Evolutionary conservation across 2,888 invertebrate species (phyloP), one percentile per base, ranked within the genome.

Genomic region (Odiellus spinosus): DNA sequence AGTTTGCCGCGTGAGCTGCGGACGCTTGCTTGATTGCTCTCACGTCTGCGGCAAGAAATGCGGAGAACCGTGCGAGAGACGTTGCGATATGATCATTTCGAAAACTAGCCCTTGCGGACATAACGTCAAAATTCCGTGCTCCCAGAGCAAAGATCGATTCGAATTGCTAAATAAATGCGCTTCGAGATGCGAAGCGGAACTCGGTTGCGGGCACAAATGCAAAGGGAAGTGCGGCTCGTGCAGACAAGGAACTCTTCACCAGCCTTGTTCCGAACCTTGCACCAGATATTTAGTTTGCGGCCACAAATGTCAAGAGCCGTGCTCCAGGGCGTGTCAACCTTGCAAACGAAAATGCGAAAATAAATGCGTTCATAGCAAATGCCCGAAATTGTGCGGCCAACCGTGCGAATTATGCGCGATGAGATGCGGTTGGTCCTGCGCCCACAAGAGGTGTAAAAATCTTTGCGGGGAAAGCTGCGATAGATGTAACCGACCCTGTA

Each of bases 181-280:
- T 3, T 39, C 39, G 19, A 35, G 42, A 17, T 51, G 51, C 42
- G 48, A 26, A 17, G 39, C 18, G 15, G 42, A 52, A 3, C 48
- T 63, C 15, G 52, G 53, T 6, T 64, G 64, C 52, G 59, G 52
- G 0, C 64, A 64, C 49, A 6, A 18, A 3, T 64, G 64, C 47
- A 36, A 19, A 4, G 64, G 65, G 11, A 57, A 55, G 2, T 70
- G 69, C 52, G 59, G 60, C 1, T 20, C 44, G 3, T 69, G 67
- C 47, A 50, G 53, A 4, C 54, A 59, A 26, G 63, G 64, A 17
- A 58, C 62, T 3, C 51, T 68, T 10, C 68, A 68, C 52, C 47
- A 52, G 4, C 49, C 54, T 3, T 68, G 67, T 51, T 47, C 26
- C 3, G 47, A 57, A n/a, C 46, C 45, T 3, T 69, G 69, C 51